These are phyloP conservation scores for Enteromius anoplus DNA, from an alignment of 2,797 vertebrate species.

Conservation along the genomic window DNA sequence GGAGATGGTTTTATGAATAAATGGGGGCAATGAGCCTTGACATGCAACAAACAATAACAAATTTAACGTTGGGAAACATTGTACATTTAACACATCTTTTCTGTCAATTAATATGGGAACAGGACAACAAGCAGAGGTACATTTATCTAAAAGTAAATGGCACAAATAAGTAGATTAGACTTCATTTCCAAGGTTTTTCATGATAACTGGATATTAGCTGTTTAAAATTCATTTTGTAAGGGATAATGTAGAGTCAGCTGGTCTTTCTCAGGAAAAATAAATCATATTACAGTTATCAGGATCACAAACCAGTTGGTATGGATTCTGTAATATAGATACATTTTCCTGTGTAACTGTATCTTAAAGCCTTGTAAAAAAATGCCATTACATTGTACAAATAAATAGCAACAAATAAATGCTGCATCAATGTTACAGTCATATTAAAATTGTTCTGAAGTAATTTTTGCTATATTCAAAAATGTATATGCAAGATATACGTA, in stretches of 20 bases:
- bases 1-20: conserved; percentile 35
- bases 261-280: background rate
- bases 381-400: background rate
- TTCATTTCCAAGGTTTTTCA: background rate
- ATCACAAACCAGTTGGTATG: background rate
- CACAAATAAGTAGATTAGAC: background rate
- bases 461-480: background rate
- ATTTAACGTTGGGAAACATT: conserved; percentile 23
- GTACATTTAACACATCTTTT: background rate
- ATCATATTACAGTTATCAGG: background rate
- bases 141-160: conserved; percentile 1
- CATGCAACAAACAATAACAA: conserved; percentile 12
- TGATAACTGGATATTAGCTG: background rate
- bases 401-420: background rate
- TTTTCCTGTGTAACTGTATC: background rate
- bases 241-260: background rate
- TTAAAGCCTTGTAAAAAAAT: background rate
- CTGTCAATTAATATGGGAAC: background rate
- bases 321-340: background rate
- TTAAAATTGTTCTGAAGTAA: background rate
- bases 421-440: background rate
- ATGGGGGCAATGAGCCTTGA: conserved; percentile 19
- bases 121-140: background rate
- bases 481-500: background rate
- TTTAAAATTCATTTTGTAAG: background rate